These are phyloP conservation scores for Nautilus pompilius DNA, from an alignment of 1,140 invertebrate genomes.

Conservation along the genomic window DNA sequence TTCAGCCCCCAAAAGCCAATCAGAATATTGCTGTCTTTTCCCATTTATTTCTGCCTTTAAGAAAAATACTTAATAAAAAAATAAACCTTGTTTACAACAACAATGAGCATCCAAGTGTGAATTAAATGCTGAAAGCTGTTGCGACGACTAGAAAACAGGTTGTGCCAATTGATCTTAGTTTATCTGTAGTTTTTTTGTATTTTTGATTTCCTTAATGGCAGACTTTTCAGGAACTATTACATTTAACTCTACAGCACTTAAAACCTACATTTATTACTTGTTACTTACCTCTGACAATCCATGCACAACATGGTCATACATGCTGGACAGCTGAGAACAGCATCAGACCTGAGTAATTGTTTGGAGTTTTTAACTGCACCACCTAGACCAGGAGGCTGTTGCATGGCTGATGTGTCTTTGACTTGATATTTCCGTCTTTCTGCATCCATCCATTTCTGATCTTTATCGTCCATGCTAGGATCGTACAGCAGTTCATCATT, in stretches of 20 bases:
- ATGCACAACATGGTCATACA: slow-evolving; percentile 64
- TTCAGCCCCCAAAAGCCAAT: no score
- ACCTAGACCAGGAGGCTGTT: neutral
- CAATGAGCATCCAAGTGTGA: no score
- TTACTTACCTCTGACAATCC: slow-evolving; percentile 65
- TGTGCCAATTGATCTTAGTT: no score
- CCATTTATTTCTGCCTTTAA: no score
- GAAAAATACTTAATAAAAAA: no score
- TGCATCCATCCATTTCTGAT: slow-evolving; percentile 62
- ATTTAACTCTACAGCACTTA: no score
- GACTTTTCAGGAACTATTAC: no score
- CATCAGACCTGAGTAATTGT: slow-evolving; percentile 56
- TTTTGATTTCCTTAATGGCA: neutral
- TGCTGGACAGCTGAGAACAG: slow-evolving; percentile 65
- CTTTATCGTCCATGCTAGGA: slow-evolving; percentile 61
- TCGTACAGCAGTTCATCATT: slow-evolving; percentile 64
- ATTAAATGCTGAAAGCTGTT: no score
- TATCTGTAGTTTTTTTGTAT: neutral
- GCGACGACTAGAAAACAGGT: no score
- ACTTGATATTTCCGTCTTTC: slow-evolving; percentile 44
- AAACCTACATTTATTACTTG: no score
- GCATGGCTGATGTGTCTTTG: neutral
- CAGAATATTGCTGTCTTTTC: no score
- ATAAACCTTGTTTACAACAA: no score
- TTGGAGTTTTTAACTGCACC: slow-evolving; percentile 12